Evolutionary conservation across 2,888 invertebrate genomes (phyloP).

Genomic region (Ischnura elegans): DNA sequence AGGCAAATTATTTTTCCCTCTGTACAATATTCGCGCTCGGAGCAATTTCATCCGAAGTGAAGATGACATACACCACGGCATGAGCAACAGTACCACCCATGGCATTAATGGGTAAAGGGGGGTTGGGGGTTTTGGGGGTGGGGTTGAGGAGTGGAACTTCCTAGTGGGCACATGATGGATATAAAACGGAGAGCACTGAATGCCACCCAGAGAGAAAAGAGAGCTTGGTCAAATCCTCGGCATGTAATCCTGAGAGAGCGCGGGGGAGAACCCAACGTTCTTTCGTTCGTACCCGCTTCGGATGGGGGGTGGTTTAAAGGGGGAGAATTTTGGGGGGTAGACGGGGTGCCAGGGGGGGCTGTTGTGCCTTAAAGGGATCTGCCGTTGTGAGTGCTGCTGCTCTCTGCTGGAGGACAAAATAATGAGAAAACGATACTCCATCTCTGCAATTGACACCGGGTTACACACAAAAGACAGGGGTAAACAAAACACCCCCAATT

Average conservation of each 20-base stretch:
- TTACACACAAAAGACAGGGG: constrained; percentile 66
- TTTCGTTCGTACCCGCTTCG: constrained; percentile 77
- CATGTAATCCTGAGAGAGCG: constrained; percentile 76
- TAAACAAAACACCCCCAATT: constrained; percentile 50
- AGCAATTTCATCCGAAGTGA: no score
- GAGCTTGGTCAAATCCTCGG: constrained; percentile 67
- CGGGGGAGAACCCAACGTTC: constrained; percentile 76
- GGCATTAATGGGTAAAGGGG: constrained; percentile 26
- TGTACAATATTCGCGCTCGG: no score
- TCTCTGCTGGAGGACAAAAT: constrained; percentile 41
- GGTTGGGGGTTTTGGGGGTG: no score
- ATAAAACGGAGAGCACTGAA: no score
- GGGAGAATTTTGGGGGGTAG: constrained; percentile 74
- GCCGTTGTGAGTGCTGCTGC: no score
- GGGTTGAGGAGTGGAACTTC: constrained; percentile 33
- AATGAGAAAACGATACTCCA: constrained; percentile 46
- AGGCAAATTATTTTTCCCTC: no score
- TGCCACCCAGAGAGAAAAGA: constrained; percentile 49
- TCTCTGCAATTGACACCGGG: constrained; percentile 55
- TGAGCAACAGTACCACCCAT: constrained; percentile 24
- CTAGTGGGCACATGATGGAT: constrained; percentile 47
- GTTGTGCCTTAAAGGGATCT: no score
- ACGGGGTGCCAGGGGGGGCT: constrained; percentile 69
- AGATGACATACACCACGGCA: constrained; percentile 47
- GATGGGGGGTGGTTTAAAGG: constrained; percentile 76